phyloP scores from a whole-genome alignment of 2,888 invertebrate genomes.

The Eilema griseolum region DNA sequence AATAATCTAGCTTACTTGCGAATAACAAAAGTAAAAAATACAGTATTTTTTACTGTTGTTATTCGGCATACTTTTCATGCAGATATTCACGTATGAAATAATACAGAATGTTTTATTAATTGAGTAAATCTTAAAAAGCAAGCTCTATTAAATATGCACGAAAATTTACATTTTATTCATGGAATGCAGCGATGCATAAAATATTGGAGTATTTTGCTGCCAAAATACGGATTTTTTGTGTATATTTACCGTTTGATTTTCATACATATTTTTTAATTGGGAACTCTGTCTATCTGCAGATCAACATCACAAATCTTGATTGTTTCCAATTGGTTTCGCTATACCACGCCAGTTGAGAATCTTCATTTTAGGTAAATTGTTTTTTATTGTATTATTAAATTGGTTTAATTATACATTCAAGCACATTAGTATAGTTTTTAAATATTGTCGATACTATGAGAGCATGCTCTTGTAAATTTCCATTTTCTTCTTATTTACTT shows the following conservation, averaged over 20 bases:
- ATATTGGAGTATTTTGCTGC: not conserved
- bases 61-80: not conserved
- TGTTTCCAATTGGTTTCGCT: no score
- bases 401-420: no score
- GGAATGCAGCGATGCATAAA: conserved; percentile 6
- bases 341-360: no score
- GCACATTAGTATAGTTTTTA: no score
- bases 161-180: not conserved
- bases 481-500: not conserved
- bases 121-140: not conserved
- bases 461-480: not conserved
- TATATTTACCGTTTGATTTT: not conserved
- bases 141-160: not conserved
- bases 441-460: not conserved
- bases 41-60: not conserved
- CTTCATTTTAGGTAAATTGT: no score
- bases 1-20: not conserved
- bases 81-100: not conserved
- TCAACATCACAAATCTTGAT: no score
- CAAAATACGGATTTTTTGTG: not conserved
- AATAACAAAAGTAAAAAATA: not conserved
- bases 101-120: not conserved
- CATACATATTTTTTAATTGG: not conserved
- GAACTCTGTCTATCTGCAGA: no score
- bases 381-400: no score